These are phyloP conservation scores for Pseudomyrmex dendroicus DNA, from an alignment of 1,140 invertebrate species.

Conservation along the genomic window DNA sequence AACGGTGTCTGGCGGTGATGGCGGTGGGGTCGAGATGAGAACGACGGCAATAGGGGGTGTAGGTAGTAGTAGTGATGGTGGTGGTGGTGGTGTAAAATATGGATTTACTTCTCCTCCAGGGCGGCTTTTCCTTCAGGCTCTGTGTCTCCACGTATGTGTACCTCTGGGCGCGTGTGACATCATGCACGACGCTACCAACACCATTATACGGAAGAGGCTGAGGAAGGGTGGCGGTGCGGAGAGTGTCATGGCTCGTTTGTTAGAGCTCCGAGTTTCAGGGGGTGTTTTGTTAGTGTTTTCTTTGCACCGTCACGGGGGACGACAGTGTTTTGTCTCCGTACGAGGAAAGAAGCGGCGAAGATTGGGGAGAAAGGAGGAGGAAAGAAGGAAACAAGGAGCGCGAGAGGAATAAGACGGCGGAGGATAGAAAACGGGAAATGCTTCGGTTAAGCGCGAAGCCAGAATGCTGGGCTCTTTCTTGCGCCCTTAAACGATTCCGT, in stretches of 20 bases:
- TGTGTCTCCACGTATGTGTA: conserved; percentile 77
- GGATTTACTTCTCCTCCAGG: conserved; percentile 84
- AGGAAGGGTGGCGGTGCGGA: conserved; percentile 33
- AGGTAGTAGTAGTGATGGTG: conserved; percentile 46
- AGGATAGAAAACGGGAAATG: conserved; percentile 61
- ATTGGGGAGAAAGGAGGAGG: not conserved
- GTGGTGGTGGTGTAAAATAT: conserved; percentile 84
- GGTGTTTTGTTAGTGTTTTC: conserved; percentile 78
- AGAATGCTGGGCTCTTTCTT: conserved; percentile 50
- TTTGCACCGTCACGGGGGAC: conserved; percentile 73
- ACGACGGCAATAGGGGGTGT: conserved; percentile 43
- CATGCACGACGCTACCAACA: conserved; percentile 75
- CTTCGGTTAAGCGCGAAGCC: conserved; percentile 64
- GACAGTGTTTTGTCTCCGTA: conserved; percentile 66
- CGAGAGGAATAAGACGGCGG: conserved; percentile 29
- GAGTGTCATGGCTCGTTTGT: conserved; percentile 82
- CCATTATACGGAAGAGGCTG: conserved; percentile 67
- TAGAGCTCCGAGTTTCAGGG: conserved; percentile 74
- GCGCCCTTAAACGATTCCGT: conserved; percentile 62
- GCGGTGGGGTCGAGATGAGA: conserved; percentile 48
- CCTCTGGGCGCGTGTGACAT: conserved; percentile 78
- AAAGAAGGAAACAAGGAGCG: not conserved
- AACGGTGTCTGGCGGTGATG: conserved; percentile 55
- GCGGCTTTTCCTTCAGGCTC: conserved; percentile 80
- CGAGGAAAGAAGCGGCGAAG: conserved; percentile 44